Evolutionary conservation across 2,888 invertebrate genomes (phyloP), one percentile per base, ranked within the genome.

Genomic region (Acronicta aceris): DNA sequence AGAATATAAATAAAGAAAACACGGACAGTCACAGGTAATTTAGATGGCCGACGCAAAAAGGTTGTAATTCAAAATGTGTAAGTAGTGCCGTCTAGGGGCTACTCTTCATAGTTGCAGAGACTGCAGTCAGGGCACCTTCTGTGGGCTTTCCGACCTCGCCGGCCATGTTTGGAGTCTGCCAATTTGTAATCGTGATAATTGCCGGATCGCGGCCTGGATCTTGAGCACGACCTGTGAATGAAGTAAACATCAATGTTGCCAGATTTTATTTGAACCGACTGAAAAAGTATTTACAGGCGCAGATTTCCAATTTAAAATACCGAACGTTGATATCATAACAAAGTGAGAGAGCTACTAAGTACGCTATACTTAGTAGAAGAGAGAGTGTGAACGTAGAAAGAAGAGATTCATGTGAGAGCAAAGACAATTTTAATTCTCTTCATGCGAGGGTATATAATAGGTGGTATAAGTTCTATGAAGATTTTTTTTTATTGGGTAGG

Each of bases 111-210:
- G 30, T 84, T 81, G 65, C 86, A 88, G 4, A 74, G 67, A 27
- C 83, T 85, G 54, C 88, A 90, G 49, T 87, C 84, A 0, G 85
- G 81, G 33, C 89, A 89, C 3, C 87, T 80, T 17, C 86, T 75
- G n/a, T 83, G 78, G 0, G 75, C 52, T 54, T 84, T 86, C 5
- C 87, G 77, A 15, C 84, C 81, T 25, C 88, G 81, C 3, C 89
- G 86, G 1, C 79, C 74, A 38, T 78, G 78, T 54, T 83, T 85
- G 0, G 79, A 68, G 9, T 82, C 78, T 8, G 63, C 5, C 36
- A 50, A 6, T 58, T 67, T 73, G n/a, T 80, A 83, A 58, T 85
- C 81, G n/a, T 82, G 78, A 42, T 79, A 47, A 15, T 74, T 67
- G 4, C 71, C 64, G 0, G 81, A 78, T 10, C 84, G 73, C 6